Evolutionary conservation across 2,888 invertebrate genomes (phyloP), one percentile per base, ranked within the genome.

Genomic region (Antitype chi): DNA sequence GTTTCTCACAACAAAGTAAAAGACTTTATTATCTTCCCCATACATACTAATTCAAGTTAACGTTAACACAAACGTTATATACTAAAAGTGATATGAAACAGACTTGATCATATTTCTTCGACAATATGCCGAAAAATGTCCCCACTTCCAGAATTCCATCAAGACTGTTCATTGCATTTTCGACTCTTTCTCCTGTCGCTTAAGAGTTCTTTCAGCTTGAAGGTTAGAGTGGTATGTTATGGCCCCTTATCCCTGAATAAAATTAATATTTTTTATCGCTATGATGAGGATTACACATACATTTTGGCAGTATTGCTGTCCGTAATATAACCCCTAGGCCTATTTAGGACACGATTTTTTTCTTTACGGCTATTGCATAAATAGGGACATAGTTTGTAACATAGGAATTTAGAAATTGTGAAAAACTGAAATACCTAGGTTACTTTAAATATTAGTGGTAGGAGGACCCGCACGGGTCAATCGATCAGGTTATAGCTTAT

Each of bases 201-300:
- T 77, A 82, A 70, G 70, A 76, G n/a, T 55, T 67, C 13, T 38
- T 76, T 57, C 32, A 23, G n/a, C 25, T 72, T 76, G 70, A 20
- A 64, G 20, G 57, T 28, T n/a, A n/a, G 7, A 15, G 47, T 52
- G 60, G 55, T 70, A 75, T 28, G 71, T 79, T 76, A 83, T 53
- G 70, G 63, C 67, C 59, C 59, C 4, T 76, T 70, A 57, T 76
- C 60, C 73, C 38, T 70, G 78, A 85, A 81, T 83, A 67, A 87
- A 82, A 86, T 85, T 82, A 78, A 69, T 80, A 80, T 78, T 80
- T 85, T 87, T 85, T 85, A 85, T 76, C 70, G 78, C 32, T 57
- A 59, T 74, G 70, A 78, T 86, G 79, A 78, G 75, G 80, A 82
- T 82, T 85, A 87, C 75, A 77, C 77, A 80, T 77, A 82, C 71